These are phyloP conservation scores for Cotesia typhae DNA, from an alignment of 1,140 invertebrate species.

Conservation along the genomic window DNA sequence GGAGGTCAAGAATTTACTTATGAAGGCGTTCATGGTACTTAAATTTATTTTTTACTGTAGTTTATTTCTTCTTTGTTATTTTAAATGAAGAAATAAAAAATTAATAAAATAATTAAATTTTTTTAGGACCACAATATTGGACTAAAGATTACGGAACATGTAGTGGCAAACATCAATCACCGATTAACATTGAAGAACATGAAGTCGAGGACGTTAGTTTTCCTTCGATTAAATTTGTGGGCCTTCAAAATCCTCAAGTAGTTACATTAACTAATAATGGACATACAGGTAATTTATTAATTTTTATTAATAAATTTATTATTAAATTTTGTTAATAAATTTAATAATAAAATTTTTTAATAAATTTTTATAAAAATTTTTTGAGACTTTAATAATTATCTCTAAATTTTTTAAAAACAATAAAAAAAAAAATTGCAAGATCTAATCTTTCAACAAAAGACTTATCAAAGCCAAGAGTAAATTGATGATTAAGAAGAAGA, in stretches of 20 bases:
- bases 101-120: neutral
- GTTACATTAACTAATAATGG: constrained; percentile 77
- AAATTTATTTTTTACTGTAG: neutral
- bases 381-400: too few species aligned
- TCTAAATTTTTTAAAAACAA: too few species aligned
- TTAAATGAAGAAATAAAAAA: neutral
- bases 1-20: neutral
- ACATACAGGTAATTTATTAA: constrained; percentile 71
- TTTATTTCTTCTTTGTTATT: neutral
- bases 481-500: neutral
- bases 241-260: constrained; percentile 68
- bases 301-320: neutral
- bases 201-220: constrained; percentile 70
- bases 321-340: neutral
- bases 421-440: too few species aligned
- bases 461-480: too few species aligned
- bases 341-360: neutral
- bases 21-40: neutral
- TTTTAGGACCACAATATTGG: constrained; percentile 76
- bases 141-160: constrained; percentile 73
- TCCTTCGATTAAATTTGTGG: constrained; percentile 67
- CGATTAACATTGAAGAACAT: constrained; percentile 81
- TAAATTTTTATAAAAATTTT: too few species aligned
- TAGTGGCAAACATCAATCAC: constrained; percentile 82
- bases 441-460: too few species aligned